Percentiles rank a stretch among this genome's conserved stretches.
Conservation (phyloP, 1,140 invertebrate species). For the Zaprionus ornatus region DNA sequence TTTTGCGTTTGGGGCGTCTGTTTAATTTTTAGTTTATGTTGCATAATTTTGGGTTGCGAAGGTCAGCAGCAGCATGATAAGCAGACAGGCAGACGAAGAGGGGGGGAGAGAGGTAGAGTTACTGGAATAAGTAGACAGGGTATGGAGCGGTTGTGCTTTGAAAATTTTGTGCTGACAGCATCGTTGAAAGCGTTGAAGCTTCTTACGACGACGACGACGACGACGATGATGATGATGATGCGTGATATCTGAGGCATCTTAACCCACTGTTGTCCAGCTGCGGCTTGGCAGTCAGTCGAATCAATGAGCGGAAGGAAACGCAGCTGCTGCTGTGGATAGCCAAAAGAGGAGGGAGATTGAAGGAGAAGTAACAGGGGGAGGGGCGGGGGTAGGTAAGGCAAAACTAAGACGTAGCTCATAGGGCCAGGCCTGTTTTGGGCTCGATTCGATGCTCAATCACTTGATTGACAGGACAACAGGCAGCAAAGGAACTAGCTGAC, state of each 20-base stretch:
- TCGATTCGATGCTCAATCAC: slow-evolving; percentile 60
- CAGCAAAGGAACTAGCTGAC: slow-evolving; percentile 43
- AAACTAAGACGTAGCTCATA: slow-evolving; percentile 11
- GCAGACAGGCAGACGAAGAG: not conserved
- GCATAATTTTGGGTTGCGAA: slow-evolving; percentile 64
- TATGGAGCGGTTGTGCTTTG: slow-evolving; percentile 16
- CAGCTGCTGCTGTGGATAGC: not conserved
- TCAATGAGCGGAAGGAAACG: slow-evolving; percentile 42
- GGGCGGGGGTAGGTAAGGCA: not conserved
- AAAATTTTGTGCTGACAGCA: slow-evolving; percentile 47
- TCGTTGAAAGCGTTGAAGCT: slow-evolving; percentile 27
- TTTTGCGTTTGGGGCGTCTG: slow-evolving; percentile 34
- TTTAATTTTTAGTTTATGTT: slow-evolving; percentile 79
- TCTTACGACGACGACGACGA: not conserved
- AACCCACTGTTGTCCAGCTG: slow-evolving; percentile 15
- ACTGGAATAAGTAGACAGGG: not conserved
- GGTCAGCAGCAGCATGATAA: slow-evolving; percentile 31
- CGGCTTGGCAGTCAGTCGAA: slow-evolving; percentile 1
- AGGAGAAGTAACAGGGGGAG: not conserved
- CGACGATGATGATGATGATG: slow-evolving; percentile 17
- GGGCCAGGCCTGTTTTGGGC: slow-evolving; percentile 2
- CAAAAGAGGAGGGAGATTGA: not conserved
- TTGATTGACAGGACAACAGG: slow-evolving; percentile 61
- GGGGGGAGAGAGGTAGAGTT: not conserved
- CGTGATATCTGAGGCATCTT: slow-evolving; percentile 31